phyloP scores from a whole-genome alignment of 2,113 vertebrate genomes.

The Paratilapia polleni region DNA sequence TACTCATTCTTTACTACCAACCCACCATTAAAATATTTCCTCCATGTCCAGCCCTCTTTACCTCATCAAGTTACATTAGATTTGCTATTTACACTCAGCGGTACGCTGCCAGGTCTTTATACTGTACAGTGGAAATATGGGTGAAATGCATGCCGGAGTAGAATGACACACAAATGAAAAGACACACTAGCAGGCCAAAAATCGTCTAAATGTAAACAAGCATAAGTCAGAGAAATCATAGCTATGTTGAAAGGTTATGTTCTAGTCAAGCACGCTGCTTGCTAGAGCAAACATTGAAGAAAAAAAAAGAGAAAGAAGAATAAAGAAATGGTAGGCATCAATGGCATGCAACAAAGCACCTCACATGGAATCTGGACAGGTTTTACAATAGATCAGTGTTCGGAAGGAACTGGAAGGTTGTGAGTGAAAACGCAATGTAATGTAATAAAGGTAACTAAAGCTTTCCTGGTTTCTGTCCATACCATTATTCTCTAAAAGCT shows the following conservation, averaged over 20 bases:
- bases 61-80: constrained; percentile 21
- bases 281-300: constrained; percentile 49
- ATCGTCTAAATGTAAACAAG: constrained; percentile 63
- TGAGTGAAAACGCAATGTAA: not conserved
- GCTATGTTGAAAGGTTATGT: constrained; percentile 18
- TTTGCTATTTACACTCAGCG: constrained; percentile 55
- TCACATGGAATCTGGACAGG: constrained; percentile 48
- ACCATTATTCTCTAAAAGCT: not conserved
- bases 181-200: constrained; percentile 22
- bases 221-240: constrained; percentile 48
- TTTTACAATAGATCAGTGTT: constrained; percentile 10
- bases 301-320: not conserved
- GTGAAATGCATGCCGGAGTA: constrained; percentile 51
- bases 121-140: constrained; percentile 51
- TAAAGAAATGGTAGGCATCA: constrained; percentile 78
- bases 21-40: constrained; percentile 39
- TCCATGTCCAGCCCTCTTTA: constrained; percentile 29
- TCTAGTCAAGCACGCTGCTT: constrained; percentile 69
- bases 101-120: constrained; percentile 18
- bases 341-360: constrained; percentile 80
- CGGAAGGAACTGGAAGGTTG: not conserved
- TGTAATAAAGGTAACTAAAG: not conserved
- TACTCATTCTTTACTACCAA: constrained; percentile 60
- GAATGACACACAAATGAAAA: constrained; percentile 37
- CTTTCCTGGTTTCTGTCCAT: not conserved